Percentiles rank a stretch among this genome's conserved stretches.
phyloP scores from a whole-genome alignment of 2,113 vertebrate species.

The Heterochromis multidens region DNA sequence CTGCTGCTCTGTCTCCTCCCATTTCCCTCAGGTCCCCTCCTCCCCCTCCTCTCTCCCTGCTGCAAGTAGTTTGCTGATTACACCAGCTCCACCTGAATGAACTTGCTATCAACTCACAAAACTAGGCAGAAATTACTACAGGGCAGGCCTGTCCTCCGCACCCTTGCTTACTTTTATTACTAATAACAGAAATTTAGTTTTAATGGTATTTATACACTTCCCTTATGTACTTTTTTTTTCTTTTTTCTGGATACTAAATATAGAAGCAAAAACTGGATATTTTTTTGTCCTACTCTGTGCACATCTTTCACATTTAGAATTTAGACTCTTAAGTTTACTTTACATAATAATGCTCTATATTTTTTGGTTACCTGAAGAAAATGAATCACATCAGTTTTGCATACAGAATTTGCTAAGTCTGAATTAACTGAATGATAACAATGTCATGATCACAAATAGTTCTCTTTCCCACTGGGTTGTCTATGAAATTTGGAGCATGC shows the following conservation, averaged over 20 bases:
- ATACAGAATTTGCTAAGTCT: not conserved
- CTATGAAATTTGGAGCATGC: not conserved
- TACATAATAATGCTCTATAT: not conserved
- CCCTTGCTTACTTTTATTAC: not conserved
- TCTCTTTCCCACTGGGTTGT: not conserved
- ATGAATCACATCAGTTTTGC: not conserved
- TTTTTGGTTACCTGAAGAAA: not conserved
- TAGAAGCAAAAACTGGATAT: not conserved
- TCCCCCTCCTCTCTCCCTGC: not conserved
- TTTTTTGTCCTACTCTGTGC: not conserved
- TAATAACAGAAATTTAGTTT: not conserved
- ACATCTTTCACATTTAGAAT: not conserved
- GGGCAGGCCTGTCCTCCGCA: not conserved
- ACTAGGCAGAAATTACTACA: not conserved
- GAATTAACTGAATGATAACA: not conserved
- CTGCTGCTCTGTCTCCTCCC: conserved; percentile 44
- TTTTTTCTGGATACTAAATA: no score
- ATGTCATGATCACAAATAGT: not conserved
- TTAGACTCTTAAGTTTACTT: not conserved
- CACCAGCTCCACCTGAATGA: conserved; percentile 3
- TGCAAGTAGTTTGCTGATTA: not conserved
- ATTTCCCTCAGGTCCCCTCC: not conserved
- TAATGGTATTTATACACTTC: not conserved
- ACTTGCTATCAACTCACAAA: not conserved
- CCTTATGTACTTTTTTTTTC: not conserved